phyloP scores from a whole-genome alignment of 2,113 vertebrate genomes.

The Malurus melanocephalus region DNA sequence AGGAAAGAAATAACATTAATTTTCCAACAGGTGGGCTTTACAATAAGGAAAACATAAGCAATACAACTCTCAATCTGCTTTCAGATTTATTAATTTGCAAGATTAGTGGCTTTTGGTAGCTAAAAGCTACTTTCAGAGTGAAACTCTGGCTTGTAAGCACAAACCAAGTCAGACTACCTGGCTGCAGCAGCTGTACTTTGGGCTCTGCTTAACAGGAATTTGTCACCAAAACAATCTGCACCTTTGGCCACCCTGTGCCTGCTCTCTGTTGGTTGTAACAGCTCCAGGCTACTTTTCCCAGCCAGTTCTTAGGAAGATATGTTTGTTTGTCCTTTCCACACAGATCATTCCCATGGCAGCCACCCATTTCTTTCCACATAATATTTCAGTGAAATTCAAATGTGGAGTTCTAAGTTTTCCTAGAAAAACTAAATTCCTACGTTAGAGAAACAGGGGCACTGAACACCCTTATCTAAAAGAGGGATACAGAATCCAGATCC shows the following conservation, averaged over 20 bases:
- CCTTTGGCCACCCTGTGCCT: neutral
- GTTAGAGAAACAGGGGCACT: neutral
- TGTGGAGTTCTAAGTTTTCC: rapidly evolving
- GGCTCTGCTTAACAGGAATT: neutral
- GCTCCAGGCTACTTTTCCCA: neutral
- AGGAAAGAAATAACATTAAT: neutral
- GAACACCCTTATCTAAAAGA: neutral
- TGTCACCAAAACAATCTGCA: neutral
- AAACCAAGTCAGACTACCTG: neutral
- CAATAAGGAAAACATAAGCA: neutral
- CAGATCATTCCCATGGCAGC: neutral
- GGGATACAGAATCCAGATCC: neutral
- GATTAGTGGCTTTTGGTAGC: neutral
- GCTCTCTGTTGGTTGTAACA: neutral
- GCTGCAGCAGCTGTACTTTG: neutral
- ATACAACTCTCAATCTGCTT: neutral
- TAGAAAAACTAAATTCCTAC: neutral
- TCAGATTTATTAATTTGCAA: neutral
- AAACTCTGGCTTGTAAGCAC: neutral
- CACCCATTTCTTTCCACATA: neutral
- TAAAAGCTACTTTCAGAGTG: neutral
- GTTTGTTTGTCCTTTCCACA: neutral
- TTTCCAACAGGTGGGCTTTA: neutral
- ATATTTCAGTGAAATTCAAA: neutral
- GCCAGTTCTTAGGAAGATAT: neutral